Evolutionary conservation across 2,797 vertebrate genomes (phyloP).

Genomic region (Chiroxiphia lanceolata): DNA sequence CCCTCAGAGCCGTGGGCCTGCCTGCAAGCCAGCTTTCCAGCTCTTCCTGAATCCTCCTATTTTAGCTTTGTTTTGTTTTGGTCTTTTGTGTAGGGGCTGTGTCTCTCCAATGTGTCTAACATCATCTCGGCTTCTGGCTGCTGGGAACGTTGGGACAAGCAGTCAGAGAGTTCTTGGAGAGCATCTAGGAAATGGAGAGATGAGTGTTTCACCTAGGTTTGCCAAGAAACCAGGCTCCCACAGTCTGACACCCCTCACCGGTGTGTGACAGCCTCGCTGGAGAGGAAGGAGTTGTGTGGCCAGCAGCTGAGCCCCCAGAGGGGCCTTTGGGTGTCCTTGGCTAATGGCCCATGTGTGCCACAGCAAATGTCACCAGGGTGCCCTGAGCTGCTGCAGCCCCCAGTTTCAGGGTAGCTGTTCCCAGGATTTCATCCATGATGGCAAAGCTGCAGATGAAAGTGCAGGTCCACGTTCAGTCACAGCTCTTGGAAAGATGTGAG

Average conservation of each 20-base stretch:
- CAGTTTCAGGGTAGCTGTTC: background rate
- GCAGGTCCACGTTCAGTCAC: background rate
- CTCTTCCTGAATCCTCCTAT: background rate
- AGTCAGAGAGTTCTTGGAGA: background rate
- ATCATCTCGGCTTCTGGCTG: background rate
- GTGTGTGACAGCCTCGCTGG: background rate
- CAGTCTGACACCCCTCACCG: background rate
- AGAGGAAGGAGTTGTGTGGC: background rate
- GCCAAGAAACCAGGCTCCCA: background rate
- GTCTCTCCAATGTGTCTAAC: background rate
- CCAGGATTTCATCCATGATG: background rate
- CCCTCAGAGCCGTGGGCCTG: background rate
- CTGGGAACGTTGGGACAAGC: background rate
- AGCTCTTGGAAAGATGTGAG: background rate
- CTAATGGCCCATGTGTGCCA: background rate
- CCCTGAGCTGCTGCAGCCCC: background rate
- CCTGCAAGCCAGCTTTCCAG: background rate
- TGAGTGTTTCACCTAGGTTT: background rate
- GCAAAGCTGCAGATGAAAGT: background rate
- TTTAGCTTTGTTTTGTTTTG: background rate
- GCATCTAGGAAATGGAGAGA: background rate
- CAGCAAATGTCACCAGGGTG: background rate
- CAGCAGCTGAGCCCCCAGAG: background rate
- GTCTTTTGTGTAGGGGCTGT: background rate
- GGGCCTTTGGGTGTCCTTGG: background rate